Evolutionary conservation across 2,888 invertebrate genomes (phyloP), one percentile per base, ranked within the genome.

Genomic region (Polyploca ridens): DNA sequence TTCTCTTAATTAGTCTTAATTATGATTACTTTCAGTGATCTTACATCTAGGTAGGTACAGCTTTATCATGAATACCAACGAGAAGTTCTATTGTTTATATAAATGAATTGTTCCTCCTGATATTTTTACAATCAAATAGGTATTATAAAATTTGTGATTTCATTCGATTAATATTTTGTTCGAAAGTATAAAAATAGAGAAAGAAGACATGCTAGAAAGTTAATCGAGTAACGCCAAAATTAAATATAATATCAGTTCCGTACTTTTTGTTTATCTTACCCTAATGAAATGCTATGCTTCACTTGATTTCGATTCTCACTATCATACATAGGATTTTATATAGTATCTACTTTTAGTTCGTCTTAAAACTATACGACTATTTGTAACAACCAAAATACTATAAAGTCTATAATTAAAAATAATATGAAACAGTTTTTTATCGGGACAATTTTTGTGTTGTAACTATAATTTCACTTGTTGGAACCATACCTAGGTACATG

Each of bases 201-300:
- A 6, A 46, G 6, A 46, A n/a, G 5, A 5, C 7, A 46, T 46
- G 4, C n/a, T n/a, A 46, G n/a, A 7, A 19, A 7, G 38, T 46
- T 46, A 46, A 27, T 41, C 41, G 49, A 27, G 49, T 49, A 62
- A 14, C n/a, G 49, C 27, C 13, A 46, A 62, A 44, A n/a, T 58
- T 27, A 35, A 49, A n/a, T 33, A 33, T 59, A 35, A 14, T 33
- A 33, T 6, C 33, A 44, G 35, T 33, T 58, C 35, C 35, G 27
- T 7, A 33, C 27, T 57, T 5, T 8, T 35, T 16, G 35, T 61
- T 19, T 41, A 38, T 16, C 82, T 83, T 82, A 85, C 49, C 69
- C 78, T 86, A 85, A 75, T 74, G 77, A 89, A 89, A 90, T 89
- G 89, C 89, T 85, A 82, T 73, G 75, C 81, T 41, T 41, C 41